Percentiles rank a stretch among this genome's conserved stretches.
Evolutionary conservation across 2,797 vertebrate species (phyloP).

Genomic region (Falco biarmicus): DNA sequence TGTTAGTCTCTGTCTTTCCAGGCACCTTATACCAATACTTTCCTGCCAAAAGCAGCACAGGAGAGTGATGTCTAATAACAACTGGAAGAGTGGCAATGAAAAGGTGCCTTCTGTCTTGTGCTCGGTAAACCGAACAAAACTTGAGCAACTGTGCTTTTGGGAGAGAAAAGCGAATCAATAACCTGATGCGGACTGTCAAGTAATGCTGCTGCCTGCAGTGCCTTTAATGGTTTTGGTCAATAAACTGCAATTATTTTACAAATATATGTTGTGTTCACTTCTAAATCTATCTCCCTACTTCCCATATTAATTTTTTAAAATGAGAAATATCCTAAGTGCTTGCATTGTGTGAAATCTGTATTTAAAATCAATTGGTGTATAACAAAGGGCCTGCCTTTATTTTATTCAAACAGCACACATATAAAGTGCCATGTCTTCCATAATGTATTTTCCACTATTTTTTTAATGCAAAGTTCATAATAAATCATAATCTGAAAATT

Average conservation of each 20-base stretch:
- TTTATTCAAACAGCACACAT: background rate
- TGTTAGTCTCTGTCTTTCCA: background rate
- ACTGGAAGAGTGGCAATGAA: background rate
- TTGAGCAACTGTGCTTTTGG: background rate
- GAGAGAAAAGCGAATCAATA: conserved; percentile 22
- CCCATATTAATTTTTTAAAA: conserved; percentile 33
- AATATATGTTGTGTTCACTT: background rate
- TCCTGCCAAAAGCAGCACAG: background rate
- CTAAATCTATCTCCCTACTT: conserved; percentile 11
- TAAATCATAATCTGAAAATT: background rate
- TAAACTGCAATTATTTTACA: conserved; percentile 56
- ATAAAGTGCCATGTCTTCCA: background rate
- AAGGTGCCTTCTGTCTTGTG: background rate
- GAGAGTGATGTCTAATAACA: background rate
- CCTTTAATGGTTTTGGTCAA: conserved; percentile 28
- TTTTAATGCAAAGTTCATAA: background rate
- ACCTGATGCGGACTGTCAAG: background rate
- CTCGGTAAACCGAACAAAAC: background rate
- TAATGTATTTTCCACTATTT: background rate
- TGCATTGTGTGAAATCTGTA: background rate
- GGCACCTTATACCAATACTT: background rate
- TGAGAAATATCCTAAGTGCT: conserved; percentile 13
- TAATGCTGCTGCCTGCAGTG: conserved; percentile 4
- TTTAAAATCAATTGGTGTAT: conserved; percentile 1
- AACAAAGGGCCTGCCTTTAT: background rate